A percentile compares a stretch with the other conserved stretches of the same genome.
phyloP scores from a whole-genome alignment of 2,113 vertebrate species.

The Eptesicus fuscus region DNA sequence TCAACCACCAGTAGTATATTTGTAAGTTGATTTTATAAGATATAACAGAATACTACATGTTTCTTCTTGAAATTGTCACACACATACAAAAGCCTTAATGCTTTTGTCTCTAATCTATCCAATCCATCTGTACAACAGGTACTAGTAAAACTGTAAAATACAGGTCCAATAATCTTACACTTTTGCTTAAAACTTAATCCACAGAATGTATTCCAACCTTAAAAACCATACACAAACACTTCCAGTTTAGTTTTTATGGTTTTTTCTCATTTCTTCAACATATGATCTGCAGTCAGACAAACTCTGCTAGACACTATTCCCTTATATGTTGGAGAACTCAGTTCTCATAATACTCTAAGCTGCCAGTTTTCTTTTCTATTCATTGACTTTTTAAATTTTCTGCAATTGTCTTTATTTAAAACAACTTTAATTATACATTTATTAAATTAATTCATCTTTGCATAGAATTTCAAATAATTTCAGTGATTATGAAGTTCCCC shows the following conservation, averaged over 20 bases:
- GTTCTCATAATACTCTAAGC: background rate
- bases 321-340: background rate
- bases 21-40: background rate
- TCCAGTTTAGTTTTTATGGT: background rate
- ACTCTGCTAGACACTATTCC: background rate
- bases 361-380: background rate
- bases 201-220: background rate
- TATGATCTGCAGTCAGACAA: background rate
- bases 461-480: background rate
- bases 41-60: background rate
- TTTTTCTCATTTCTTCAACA: background rate
- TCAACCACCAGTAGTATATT: background rate
- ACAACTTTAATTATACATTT: constrained; percentile 18
- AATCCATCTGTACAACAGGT: background rate
- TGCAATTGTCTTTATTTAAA: background rate
- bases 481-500: background rate
- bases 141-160: background rate
- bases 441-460: background rate
- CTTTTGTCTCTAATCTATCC: background rate
- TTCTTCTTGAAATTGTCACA: background rate
- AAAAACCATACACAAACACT: background rate
- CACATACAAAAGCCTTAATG: background rate
- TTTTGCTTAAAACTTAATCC: background rate
- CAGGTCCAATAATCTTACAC: background rate
- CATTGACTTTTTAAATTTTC: background rate